Base-by-base conservation (phyloP, 2,888 invertebrate species). In the Pammene fasciana region DNA sequence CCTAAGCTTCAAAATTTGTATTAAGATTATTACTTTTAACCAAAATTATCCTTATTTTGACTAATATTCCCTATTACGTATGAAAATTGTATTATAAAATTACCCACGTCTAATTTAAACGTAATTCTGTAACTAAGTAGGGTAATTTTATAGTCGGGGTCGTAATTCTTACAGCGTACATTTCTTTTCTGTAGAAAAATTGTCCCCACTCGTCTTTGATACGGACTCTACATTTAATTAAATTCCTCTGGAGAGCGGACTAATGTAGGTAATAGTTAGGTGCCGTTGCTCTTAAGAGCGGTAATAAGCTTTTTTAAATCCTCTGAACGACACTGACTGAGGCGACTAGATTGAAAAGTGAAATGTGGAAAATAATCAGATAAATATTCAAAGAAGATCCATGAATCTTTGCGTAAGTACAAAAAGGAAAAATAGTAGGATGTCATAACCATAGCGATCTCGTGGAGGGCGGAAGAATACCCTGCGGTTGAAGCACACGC, bases 401-500 rank as follows among this genome's bases (percentile, higher is more conserved):
- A 5, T 34, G 54, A 54, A 54, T 34, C 18, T 14, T 45, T 10
- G 34, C 11, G 48, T 48, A 64, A 5, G 43, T 34, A 57, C 36
- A 73, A 62, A 18, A 57, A 48, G 57, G 71, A 72, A 73, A 78
- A 78, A 75, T 78, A 77, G 75, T 72, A 65, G 71, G 75, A 78
- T 76, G 76, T 76, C 77, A 79, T 82, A 79, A 82, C 81, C 80
- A 76, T 77, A 74, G 77, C 70, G 68, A 74, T 41, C 74, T 79
- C 79, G 76, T 71, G 74, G 72, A 72, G 72, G 72, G 75, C 66
- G 67, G 70, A 78, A 75, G 75, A 77, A 79, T 76, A 79, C 76
- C 77, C 77, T 75, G 75, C 75, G 78, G 81, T 81, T 79, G 79
- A 77, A 78, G 80, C 79, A 84, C 82, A 84, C 83, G 86, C 87